Evolutionary conservation across 2,797 vertebrate genomes (phyloP).

Genomic region (Clamator glandarius): DNA sequence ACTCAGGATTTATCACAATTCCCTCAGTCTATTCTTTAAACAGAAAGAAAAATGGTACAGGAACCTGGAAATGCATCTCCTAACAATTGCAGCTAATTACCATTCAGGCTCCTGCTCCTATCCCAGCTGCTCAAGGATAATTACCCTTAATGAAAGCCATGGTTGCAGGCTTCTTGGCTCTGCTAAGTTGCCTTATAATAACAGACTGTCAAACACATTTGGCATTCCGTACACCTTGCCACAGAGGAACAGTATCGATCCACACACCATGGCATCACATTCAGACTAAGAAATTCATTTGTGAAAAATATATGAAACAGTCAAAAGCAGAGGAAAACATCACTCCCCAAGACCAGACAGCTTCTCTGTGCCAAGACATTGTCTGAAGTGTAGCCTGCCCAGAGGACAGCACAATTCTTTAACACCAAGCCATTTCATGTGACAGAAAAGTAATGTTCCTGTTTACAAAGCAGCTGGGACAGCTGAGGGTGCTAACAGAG

Average conservation of each 20-base stretch:
- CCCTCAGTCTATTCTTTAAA: slow-evolving; percentile 10
- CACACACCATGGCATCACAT: background rate
- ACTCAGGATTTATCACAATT: background rate
- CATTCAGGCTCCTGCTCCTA: slow-evolving; percentile 39
- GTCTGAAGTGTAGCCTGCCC: slow-evolving; percentile 10
- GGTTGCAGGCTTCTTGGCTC: slow-evolving; percentile 54
- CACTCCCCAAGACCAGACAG: background rate
- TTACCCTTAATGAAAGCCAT: slow-evolving; percentile 61
- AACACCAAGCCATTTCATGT: background rate
- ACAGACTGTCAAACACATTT: slow-evolving; percentile 4
- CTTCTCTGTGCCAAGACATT: background rate
- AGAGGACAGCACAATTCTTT: background rate
- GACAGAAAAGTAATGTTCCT: background rate
- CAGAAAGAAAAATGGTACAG: slow-evolving; percentile 21
- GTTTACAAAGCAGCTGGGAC: background rate
- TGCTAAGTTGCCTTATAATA: slow-evolving; percentile 22
- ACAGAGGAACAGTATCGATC: slow-evolving; percentile 60
- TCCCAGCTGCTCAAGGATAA: slow-evolving; percentile 59
- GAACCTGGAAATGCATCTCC: slow-evolving; percentile 23
- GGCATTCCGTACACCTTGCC: slow-evolving; percentile 53
- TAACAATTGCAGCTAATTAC: slow-evolving; percentile 52
- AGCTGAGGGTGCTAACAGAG: background rate
- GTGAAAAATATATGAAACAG: slow-evolving; percentile 29
- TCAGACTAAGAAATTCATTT: slow-evolving; percentile 40
- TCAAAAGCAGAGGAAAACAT: slow-evolving; percentile 52